Percentiles rank a stretch among this genome's conserved stretches.
phyloP scores from a whole-genome alignment of 2,888 invertebrate species.

The Ryuthela nishihirai region DNA sequence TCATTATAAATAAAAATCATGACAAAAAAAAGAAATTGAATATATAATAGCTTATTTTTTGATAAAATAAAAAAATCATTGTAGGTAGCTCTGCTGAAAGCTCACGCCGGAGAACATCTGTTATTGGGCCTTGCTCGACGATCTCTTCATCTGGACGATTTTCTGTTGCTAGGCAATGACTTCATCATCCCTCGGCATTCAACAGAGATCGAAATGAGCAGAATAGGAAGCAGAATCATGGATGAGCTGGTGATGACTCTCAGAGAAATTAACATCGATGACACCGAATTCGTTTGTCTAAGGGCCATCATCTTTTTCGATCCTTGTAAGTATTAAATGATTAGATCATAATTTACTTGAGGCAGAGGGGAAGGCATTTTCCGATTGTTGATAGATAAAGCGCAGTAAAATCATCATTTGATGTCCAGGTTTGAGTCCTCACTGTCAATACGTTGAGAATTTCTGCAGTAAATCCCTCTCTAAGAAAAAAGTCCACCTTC shows the following conservation, averaged over 20 bases:
- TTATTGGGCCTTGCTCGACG: constrained; percentile 88
- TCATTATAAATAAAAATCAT: too few species aligned
- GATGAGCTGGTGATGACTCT: constrained; percentile 94
- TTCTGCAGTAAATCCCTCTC: too few species aligned
- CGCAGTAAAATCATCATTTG: too few species aligned
- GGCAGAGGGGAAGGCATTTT: too few species aligned
- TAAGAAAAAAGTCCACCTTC: too few species aligned
- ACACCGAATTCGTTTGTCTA: constrained; percentile 95
- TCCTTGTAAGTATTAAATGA: constrained; percentile 65
- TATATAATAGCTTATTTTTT: too few species aligned
- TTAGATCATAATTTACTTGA: too few species aligned
- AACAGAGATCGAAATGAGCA: constrained; percentile 77
- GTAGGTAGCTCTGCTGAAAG: constrained; percentile 83
- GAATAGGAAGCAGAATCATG: constrained; percentile 88
- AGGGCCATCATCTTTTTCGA: constrained; percentile 99
- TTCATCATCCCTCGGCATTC: constrained; percentile 85
- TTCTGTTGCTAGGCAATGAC: constrained; percentile 90
- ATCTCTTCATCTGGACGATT: constrained; percentile 85
- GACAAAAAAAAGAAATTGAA: too few species aligned
- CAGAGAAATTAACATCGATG: constrained; percentile 91
- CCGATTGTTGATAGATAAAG: too few species aligned
- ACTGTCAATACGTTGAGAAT: too few species aligned
- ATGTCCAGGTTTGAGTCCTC: too few species aligned
- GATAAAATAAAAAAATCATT: too few species aligned
- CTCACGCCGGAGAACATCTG: constrained; percentile 93